phyloP scores from a whole-genome alignment of 2,797 vertebrate species.

The Typhlichthys eigenmanni region DNA sequence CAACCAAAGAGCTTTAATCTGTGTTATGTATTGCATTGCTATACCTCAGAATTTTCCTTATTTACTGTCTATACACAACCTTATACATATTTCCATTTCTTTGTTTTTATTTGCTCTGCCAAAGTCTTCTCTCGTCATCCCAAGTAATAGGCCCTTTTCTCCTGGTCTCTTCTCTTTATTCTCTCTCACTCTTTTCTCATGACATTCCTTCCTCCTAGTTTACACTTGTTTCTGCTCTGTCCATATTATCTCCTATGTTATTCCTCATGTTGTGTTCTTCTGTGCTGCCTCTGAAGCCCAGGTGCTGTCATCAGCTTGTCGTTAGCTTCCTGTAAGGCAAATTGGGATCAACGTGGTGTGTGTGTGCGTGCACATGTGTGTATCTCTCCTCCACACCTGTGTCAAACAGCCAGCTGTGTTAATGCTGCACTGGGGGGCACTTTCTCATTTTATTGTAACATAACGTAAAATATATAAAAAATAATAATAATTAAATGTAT shows the following conservation, averaged over 20 bases:
- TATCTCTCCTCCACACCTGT: constrained; percentile 11
- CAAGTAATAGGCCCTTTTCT: background rate
- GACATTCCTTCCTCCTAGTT: background rate
- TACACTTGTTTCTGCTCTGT: background rate
- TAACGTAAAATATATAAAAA: background rate
- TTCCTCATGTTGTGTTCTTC: too few species aligned
- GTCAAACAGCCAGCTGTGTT: constrained; percentile 6
- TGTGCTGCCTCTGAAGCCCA: too few species aligned
- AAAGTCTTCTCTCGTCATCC: background rate
- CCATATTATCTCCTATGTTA: background rate
- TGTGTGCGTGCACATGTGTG: constrained; percentile 1
- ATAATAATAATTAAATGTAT: background rate
- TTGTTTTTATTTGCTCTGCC: background rate
- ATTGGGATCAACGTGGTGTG: background rate
- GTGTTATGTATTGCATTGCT: constrained; percentile 25
- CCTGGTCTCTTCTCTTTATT: background rate
- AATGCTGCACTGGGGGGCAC: background rate
- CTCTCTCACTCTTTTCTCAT: background rate
- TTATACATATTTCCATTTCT: background rate
- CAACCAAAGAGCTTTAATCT: constrained; percentile 44
- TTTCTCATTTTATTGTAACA: background rate
- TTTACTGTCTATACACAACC: background rate
- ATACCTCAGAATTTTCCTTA: background rate
- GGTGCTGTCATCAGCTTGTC: background rate
- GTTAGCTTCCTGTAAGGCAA: background rate